Base-by-base conservation (phyloP, 2,113 vertebrate species). In the Damaliscus lunatus region DNA sequence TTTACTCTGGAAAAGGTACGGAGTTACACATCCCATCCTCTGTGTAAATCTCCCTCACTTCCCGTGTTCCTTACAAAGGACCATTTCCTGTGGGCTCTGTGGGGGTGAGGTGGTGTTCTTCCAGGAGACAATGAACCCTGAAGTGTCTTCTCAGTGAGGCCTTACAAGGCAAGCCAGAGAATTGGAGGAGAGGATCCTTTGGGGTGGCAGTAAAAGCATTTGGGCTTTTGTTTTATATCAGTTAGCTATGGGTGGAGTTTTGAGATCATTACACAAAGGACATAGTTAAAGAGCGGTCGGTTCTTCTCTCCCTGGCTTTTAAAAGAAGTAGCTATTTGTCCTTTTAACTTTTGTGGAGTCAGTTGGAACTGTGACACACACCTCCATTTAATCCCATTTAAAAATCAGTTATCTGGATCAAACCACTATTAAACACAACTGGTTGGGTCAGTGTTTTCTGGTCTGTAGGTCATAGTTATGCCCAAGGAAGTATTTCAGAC, bases 331-430 rank as follows among this genome's bases (percentile, higher is more conserved):
- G 21, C 64, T 29, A 21, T 52, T 94, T 43, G 33, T 90, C 9
- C 5, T 33, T 88, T 94, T 87, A 90, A 59, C 52, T 84, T 95
- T 19, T 92, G 59, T 95, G 77, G 19, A 83, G 19, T 62, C 33
- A 0, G 0, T 77, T 92, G 64, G 40, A 89, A 89, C 55, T 78
- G 16, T 29, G 81, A 50, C 15, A 23, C 74, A 57, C 33, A 78
- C 43, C 27, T 94, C 94, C 85, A 40, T 95, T 92, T 97, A 59
- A 94, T 93, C 48, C 57, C 53, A 31, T 93, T 94, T 95, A 62
- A 82, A 95, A 95, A 82, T 90, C 85, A 88, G 25, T 96, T 88
- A 88, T 48, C 57, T 91, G 10, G n/a, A 57, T 96, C 80, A 91
- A 46, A 95, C 50, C 50, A 7, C 80, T 71, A 9, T 83, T 59